phyloP scores from a whole-genome alignment of 1,140 invertebrate genomes.

The Drosophila lacteicornis region DNA sequence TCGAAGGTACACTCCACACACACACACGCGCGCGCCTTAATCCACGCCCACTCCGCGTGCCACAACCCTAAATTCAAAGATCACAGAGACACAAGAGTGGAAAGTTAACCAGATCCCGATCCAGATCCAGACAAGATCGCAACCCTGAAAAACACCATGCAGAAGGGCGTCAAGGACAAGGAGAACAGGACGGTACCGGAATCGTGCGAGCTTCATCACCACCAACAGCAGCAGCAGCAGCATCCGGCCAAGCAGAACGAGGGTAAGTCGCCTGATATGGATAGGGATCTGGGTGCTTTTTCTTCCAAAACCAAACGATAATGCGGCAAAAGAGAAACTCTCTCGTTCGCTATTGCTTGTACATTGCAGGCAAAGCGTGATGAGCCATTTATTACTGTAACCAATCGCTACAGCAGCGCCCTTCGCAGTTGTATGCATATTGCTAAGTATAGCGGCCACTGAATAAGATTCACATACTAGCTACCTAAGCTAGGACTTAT shows the following conservation, averaged over 20 bases:
- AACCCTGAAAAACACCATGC: constrained; percentile 30
- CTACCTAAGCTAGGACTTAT: too few relatives aligned
- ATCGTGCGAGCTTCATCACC: constrained; percentile 13
- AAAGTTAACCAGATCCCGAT: not conserved
- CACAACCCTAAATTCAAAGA: constrained; percentile 12
- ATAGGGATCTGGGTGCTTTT: not conserved
- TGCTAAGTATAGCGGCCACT: too few relatives aligned
- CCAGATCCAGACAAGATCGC: not conserved
- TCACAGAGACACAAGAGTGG: constrained; percentile 4
- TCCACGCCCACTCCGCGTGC: not conserved
- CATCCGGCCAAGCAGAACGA: constrained; percentile 25
- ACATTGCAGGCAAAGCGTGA: not conserved
- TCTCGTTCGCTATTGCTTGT: not conserved
- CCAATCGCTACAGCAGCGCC: too few relatives aligned
- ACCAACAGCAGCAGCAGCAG: constrained; percentile 30
- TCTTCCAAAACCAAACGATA: too few relatives aligned
- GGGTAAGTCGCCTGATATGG: constrained; percentile 19
- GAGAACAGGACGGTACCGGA: constrained; percentile 31
- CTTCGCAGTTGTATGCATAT: too few relatives aligned
- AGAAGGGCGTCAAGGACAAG: constrained; percentile 65
- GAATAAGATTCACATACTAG: too few relatives aligned
- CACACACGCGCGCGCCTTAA: not conserved
- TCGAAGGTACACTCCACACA: not conserved
- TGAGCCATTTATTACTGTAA: too few relatives aligned
- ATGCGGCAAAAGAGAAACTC: too few relatives aligned